These are phyloP conservation scores for Acropora tenuis DNA, from an alignment of 64 coral and sea anemone species.

Conservation along the genomic window DNA sequence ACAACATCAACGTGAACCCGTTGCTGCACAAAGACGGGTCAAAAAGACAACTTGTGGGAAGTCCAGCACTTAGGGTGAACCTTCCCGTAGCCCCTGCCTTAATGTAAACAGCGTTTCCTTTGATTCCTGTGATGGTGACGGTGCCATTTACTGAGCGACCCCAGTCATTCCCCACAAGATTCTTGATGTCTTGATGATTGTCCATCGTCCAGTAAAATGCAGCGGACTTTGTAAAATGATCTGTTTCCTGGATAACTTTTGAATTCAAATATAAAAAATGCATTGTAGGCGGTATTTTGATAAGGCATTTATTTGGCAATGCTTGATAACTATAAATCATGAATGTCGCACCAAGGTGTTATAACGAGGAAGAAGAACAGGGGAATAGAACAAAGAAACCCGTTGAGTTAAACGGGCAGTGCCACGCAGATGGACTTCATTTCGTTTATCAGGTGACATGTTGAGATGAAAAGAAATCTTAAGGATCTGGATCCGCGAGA, in stretches of 20 bases:
- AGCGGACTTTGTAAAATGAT: not conserved
- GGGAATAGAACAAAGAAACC: too few species aligned
- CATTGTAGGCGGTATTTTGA: too few species aligned
- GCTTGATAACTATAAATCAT: too few species aligned
- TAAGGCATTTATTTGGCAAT: too few species aligned
- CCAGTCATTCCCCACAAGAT: slow-evolving; percentile 4
- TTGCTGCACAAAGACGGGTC: not conserved
- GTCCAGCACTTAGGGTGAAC: slow-evolving; percentile 1
- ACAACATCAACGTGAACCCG: slow-evolving; percentile 34
- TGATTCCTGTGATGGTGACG: slow-evolving; percentile 18
- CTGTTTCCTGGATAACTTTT: not conserved
- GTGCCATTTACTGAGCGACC: not conserved
- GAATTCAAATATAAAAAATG: too few species aligned
- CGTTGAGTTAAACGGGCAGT: too few species aligned
- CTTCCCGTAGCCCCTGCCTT: not conserved
- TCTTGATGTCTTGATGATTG: not conserved
- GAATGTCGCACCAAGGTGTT: too few species aligned
- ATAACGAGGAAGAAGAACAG: too few species aligned
- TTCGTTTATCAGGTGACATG: too few species aligned
- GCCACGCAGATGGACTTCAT: too few species aligned
- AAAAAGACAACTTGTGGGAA: slow-evolving; percentile 10
- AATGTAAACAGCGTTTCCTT: slow-evolving; percentile 21
- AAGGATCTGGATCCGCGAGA: too few species aligned
- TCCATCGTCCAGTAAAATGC: slow-evolving; percentile 61
- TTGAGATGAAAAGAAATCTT: too few species aligned